Percentiles rank a stretch among this genome's conserved stretches.
Evolutionary conservation across 2,888 invertebrate species (phyloP).

Genomic region (Anarsia innoxiella): DNA sequence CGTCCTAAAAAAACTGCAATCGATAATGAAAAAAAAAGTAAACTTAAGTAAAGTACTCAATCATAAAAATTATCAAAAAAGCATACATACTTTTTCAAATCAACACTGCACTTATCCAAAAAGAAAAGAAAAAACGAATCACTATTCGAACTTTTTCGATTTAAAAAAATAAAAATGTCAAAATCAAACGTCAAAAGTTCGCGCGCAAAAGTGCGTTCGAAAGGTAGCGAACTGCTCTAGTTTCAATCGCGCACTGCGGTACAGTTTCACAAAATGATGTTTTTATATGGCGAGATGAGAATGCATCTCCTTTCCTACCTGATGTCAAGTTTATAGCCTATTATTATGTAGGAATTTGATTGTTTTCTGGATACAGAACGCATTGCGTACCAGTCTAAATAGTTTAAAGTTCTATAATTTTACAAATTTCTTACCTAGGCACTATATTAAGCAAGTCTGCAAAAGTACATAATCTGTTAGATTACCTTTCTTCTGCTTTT

Average conservation of each 20-base stretch:
- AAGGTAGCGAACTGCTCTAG: conserved; percentile 35
- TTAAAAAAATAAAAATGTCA: too few relatives aligned
- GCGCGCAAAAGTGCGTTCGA: conserved; percentile 29
- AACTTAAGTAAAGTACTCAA: too few relatives aligned
- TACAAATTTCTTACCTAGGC: neutral
- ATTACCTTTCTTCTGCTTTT: too few relatives aligned
- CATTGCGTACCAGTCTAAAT: too few relatives aligned
- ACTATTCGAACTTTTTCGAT: conserved; percentile 8
- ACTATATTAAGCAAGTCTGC: neutral
- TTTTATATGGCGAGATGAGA: conserved; percentile 45
- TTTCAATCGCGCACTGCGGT: conserved; percentile 44
- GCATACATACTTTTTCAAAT: conserved; percentile 2
- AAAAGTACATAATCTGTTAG: neutral
- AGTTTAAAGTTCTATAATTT: too few relatives aligned
- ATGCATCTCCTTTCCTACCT: conserved; percentile 37
- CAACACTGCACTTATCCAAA: conserved; percentile 1
- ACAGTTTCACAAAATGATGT: conserved; percentile 44
- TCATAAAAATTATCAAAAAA: too few relatives aligned
- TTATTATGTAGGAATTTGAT: conserved; percentile 29
- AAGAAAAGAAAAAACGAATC: conserved; percentile 4
- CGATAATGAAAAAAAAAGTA: too few relatives aligned
- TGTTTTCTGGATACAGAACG: too few relatives aligned
- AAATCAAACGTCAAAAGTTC: conserved; percentile 24
- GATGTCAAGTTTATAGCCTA: too few relatives aligned
- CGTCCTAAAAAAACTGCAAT: too few relatives aligned